A percentile compares a stretch with the other conserved stretches of the same genome.
These are phyloP conservation scores for Saturnia pavonia DNA, from an alignment of 2,888 invertebrate species.

Conservation along the genomic window DNA sequence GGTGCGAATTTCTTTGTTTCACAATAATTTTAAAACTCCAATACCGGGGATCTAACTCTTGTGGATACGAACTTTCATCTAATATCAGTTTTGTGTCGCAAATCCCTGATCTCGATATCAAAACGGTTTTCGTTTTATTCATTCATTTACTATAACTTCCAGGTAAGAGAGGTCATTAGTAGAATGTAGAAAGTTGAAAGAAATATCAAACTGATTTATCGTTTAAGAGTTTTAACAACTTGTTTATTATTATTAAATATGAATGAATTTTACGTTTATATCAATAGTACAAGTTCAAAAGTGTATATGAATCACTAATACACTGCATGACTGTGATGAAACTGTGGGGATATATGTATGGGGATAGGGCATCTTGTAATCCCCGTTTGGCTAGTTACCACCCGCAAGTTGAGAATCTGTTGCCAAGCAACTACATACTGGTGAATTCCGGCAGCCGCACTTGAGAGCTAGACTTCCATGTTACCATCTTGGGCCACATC, in stretches of 20 bases:
- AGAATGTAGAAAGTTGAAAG: background rate
- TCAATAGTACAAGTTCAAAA: too few relatives aligned
- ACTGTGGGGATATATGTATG: too few relatives aligned
- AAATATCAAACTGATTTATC: background rate
- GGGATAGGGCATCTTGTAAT: too few relatives aligned
- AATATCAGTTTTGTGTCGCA: slow-evolving; percentile 32
- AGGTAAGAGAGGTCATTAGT: background rate
- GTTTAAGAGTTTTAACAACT: background rate
- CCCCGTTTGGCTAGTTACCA: too few relatives aligned
- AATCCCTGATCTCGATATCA: slow-evolving; percentile 26
- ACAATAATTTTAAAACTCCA: slow-evolving; percentile 23
- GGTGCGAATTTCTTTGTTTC: slow-evolving; percentile 12
- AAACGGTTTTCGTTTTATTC: slow-evolving; percentile 9
- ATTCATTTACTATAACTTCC: background rate
- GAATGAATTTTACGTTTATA: too few relatives aligned
- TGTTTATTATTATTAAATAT: background rate
- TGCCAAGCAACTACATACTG: too few relatives aligned
- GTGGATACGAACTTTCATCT: slow-evolving; percentile 35
- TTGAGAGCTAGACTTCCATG: too few relatives aligned
- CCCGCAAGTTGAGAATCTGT: too few relatives aligned
- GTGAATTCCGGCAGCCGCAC: too few relatives aligned
- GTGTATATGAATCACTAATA: too few relatives aligned
- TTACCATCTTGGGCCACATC: too few relatives aligned
- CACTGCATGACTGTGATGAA: too few relatives aligned
- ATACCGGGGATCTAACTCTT: slow-evolving; percentile 30